phyloP scores from a whole-genome alignment of 2,797 vertebrate genomes.

The Craterocephalus amniculus region DNA sequence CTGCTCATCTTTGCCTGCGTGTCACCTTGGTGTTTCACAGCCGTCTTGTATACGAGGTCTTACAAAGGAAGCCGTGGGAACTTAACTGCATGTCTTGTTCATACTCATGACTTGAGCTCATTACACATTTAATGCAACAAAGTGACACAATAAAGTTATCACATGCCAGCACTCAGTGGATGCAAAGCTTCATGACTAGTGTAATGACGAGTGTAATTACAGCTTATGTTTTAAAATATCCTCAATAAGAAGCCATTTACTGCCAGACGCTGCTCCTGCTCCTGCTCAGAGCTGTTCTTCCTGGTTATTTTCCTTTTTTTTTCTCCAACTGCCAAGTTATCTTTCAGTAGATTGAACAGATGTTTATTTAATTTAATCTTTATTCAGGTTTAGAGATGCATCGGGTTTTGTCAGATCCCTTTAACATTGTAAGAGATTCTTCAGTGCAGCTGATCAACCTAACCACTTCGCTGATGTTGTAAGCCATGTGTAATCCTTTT shows the following conservation, averaged over 20 bases:
- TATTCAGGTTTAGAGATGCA: background rate
- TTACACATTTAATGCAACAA: slow-evolving; percentile 19
- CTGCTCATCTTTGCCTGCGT: background rate
- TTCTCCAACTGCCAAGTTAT: background rate
- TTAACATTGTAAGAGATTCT: background rate
- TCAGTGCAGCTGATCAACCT: background rate
- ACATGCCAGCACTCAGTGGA: background rate
- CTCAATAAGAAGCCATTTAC: background rate
- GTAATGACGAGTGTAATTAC: slow-evolving; percentile 16
- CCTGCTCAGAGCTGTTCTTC: no score
- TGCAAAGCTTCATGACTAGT: slow-evolving; percentile 14
- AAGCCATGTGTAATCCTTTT: slow-evolving; percentile 38
- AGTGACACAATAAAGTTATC: slow-evolving; percentile 1
- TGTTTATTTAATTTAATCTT: background rate
- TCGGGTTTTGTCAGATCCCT: background rate
- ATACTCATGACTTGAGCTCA: slow-evolving; percentile 11
- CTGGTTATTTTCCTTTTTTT: background rate
- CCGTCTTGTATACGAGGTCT: background rate
- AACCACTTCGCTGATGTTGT: slow-evolving; percentile 9
- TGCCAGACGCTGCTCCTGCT: background rate
- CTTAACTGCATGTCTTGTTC: background rate
- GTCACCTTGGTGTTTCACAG: slow-evolving; percentile 9
- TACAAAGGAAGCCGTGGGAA: background rate
- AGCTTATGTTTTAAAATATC: slow-evolving; percentile 5
- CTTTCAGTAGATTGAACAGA: background rate